Conservation (phyloP, 1,140 invertebrate genomes). For the Zaprionus camerounensis region DNA sequence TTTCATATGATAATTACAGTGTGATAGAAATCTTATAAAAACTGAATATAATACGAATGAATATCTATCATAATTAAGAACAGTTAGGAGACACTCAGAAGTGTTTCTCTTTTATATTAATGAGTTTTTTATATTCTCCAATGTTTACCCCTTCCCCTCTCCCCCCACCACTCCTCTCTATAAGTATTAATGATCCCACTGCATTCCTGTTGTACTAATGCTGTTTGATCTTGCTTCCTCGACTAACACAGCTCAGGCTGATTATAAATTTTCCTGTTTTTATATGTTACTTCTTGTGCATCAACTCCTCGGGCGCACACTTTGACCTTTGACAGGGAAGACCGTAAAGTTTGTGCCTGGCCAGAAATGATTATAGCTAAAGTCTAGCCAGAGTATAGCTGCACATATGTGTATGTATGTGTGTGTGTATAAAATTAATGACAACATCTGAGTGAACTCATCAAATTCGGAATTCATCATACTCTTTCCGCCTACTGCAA, state of each 20-base stretch:
- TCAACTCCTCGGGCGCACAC: conserved; percentile 30
- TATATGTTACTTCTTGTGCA: background rate
- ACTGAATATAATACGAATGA: background rate
- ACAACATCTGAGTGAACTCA: conserved; percentile 82
- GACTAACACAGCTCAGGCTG: conserved; percentile 5
- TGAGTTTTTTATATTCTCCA: background rate
- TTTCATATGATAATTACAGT: background rate
- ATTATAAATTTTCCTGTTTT: conserved; percentile 33
- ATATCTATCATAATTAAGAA: background rate
- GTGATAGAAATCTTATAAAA: background rate
- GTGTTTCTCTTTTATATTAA: no score
- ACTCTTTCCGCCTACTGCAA: conserved; percentile 78
- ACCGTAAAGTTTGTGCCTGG: conserved; percentile 2
- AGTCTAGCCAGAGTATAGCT: background rate
- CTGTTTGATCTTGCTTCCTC: background rate
- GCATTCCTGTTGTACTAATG: conserved; percentile 2
- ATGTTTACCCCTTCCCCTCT: background rate
- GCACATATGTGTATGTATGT: background rate
- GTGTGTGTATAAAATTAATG: conserved; percentile 72
- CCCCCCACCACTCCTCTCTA: background rate
- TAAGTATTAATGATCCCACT: background rate
- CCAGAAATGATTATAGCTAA: conserved; percentile 24
- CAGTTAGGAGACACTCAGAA: background rate
- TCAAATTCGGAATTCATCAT: conserved; percentile 83
- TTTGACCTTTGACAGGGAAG: conserved; percentile 26